Percentiles rank a stretch among this genome's conserved stretches.
These are phyloP conservation scores for Cariama cristata DNA, from an alignment of 2,113 vertebrate genomes.

Conservation along the genomic window DNA sequence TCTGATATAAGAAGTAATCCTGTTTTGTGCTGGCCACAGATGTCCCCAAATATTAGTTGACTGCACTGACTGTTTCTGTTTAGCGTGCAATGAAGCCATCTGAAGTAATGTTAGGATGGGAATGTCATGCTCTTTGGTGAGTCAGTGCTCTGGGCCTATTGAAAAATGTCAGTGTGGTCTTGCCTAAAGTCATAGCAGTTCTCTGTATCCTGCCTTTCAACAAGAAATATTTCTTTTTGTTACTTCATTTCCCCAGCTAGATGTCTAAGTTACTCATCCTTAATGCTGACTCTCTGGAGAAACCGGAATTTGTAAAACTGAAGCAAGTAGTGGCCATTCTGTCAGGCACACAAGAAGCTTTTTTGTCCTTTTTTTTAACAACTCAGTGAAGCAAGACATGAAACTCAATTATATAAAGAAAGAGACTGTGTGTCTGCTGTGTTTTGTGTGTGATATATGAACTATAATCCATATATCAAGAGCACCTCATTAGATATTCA, in stretches of 20 bases:
- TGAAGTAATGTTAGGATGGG: neutral
- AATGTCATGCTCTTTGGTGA: neutral
- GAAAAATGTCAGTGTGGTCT: neutral
- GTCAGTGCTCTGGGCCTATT: neutral
- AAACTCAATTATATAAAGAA: slow-evolving; percentile 12
- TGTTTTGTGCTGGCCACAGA: neutral
- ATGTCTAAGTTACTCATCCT: neutral
- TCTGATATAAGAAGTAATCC: neutral
- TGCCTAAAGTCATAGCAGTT: neutral
- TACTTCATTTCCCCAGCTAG: neutral
- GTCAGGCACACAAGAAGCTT: neutral
- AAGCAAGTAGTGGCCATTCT: neutral
- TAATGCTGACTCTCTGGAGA: neutral
- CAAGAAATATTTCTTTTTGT: neutral
- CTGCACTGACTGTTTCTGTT: neutral
- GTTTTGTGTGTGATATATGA: neutral
- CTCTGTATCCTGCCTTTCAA: neutral
- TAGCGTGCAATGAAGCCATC: neutral
- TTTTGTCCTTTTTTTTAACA: neutral
- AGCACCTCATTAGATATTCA: slow-evolving; percentile 39
- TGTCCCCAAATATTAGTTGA: neutral
- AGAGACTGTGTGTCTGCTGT: neutral
- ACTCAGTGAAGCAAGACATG: neutral
- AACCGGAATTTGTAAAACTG: neutral
- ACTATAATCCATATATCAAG: neutral